Conservation (phyloP, 1,140 invertebrate genomes). For the Leptinotarsa lineolata region DNA sequence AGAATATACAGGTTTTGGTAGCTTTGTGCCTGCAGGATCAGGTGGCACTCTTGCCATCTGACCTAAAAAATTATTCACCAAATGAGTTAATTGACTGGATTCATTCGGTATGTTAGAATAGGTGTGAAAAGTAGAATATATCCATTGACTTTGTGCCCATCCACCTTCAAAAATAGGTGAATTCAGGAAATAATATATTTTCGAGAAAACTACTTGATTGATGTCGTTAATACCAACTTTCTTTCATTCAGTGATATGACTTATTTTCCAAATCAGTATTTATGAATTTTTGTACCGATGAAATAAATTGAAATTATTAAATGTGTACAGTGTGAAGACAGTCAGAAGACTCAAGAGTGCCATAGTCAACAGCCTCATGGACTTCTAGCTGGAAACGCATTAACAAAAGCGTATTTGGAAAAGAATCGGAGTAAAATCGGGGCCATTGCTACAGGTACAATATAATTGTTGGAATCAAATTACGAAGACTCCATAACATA, state of each 20-base stretch:
- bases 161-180: no score
- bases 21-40: no score
- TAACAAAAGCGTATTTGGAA: slow-evolving; percentile 26
- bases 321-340: background rate
- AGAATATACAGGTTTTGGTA: no score
- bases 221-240: no score
- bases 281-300: background rate
- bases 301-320: background rate
- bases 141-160: no score
- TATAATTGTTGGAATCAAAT: background rate
- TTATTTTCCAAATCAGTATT: background rate
- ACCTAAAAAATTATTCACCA: no score
- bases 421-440: slow-evolving; percentile 21
- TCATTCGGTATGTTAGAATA: no score
- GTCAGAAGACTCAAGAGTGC: background rate
- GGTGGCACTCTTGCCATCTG: no score
- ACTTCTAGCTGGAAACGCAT: slow-evolving; percentile 15
- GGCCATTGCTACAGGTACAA: background rate
- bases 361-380: background rate
- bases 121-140: no score
- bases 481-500: background rate
- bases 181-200: no score
- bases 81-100: no score
- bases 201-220: no score
- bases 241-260: background rate